phyloP scores from a whole-genome alignment of 2,113 vertebrate genomes.

The Crotalus helleri region DNA sequence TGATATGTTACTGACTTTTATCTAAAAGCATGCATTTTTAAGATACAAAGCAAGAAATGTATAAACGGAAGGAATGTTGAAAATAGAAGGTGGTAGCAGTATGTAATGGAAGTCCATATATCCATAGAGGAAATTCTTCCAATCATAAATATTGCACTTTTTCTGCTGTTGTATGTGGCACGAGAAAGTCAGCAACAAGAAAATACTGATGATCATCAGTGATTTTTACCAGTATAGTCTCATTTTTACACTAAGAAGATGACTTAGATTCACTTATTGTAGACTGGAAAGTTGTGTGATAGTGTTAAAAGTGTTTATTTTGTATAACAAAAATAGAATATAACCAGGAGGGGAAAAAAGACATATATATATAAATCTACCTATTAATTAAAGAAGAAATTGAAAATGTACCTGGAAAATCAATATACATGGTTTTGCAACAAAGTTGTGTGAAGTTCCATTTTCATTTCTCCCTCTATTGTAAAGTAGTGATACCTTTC shows the following conservation, averaged over 20 bases:
- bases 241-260: not conserved
- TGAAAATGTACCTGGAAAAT: conserved; percentile 23
- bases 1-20: not conserved
- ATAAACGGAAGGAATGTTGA: not conserved
- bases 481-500: conserved; percentile 62
- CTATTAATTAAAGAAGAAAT: conserved; percentile 25
- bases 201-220: not conserved
- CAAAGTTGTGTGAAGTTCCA: conserved; percentile 48
- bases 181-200: not conserved
- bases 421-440: conserved; percentile 14
- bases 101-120: not conserved
- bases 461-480: conserved; percentile 62
- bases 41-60: not conserved
- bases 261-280: not conserved
- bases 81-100: not conserved
- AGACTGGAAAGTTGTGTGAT: not conserved
- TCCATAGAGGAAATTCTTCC: not conserved
- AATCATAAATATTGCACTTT: not conserved
- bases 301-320: not conserved
- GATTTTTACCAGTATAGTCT: not conserved
- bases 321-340: not conserved
- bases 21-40: not conserved
- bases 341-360: not conserved
- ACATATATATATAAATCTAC: too few species aligned
- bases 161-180: not conserved